Conservation (phyloP, 1,140 invertebrate genomes). For the Ceratina calcarata region DNA sequence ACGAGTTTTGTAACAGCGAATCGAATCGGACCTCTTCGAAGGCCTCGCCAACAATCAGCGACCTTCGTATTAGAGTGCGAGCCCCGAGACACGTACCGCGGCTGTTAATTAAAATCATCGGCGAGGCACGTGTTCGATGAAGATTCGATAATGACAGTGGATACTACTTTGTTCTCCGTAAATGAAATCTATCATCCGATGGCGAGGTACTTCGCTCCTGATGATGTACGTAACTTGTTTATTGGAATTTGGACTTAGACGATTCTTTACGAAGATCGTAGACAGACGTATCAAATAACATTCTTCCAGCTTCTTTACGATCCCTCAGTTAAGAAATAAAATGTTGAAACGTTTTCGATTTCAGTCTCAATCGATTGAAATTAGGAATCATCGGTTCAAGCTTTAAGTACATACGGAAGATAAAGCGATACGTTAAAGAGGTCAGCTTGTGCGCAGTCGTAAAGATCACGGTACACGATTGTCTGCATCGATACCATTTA, state of each 20-base stretch:
- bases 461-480: conserved; percentile 9
- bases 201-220: background rate
- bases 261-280: background rate
- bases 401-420: background rate
- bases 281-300: too few species aligned
- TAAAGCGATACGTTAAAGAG: background rate
- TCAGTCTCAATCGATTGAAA: background rate
- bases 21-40: conserved; percentile 64
- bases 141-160: background rate
- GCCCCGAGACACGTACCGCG: conserved; percentile 7
- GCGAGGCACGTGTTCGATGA: background rate
- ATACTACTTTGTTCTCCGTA: background rate
- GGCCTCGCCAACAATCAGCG: conserved; percentile 56
- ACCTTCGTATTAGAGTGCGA: conserved; percentile 60
- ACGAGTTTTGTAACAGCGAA: conserved; percentile 72
- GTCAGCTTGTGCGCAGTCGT: background rate
- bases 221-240: background rate
- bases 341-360: background rate
- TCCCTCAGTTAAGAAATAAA: too few species aligned
- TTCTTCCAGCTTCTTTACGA: too few species aligned
- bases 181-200: background rate
- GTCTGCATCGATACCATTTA: conserved; percentile 48
- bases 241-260: too few species aligned
- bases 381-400: background rate
- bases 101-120: conserved; percentile 58